Evolutionary conservation across 2,797 vertebrate species (phyloP).

Genomic region (Simalia tracyae): DNA sequence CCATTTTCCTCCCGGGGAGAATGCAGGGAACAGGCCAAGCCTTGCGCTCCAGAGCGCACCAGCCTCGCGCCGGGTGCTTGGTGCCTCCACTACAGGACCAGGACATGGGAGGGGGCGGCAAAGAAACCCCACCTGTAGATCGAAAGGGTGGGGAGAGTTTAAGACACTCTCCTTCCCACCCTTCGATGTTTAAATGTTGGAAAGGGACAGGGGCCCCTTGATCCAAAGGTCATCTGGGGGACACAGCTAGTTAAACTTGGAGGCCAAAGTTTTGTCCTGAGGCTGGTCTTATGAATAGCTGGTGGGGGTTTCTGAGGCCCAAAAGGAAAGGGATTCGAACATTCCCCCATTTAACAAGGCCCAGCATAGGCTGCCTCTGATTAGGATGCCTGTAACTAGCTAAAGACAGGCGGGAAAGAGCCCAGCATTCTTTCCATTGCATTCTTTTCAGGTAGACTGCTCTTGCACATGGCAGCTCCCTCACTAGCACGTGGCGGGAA

Average conservation of each 20-base stretch:
- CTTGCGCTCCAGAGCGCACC: not conserved
- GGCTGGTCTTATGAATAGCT: not conserved
- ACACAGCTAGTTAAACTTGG: not conserved
- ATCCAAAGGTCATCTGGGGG: not conserved
- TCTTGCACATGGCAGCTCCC: not conserved
- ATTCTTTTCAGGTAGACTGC: not conserved
- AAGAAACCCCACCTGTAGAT: not conserved
- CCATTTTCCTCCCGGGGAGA: not conserved
- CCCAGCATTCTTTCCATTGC: not conserved
- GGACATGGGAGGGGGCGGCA: not conserved
- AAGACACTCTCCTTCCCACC: not conserved
- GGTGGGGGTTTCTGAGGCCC: not conserved
- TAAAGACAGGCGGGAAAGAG: not conserved
- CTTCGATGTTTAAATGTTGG: too few species aligned
- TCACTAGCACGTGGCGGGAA: not conserved
- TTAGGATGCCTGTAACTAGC: too few species aligned
- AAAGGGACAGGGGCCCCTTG: not conserved
- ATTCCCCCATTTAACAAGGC: not conserved
- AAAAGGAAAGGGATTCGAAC: not conserved
- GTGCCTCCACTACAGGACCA: too few species aligned
- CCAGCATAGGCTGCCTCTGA: too few species aligned
- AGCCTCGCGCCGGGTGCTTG: too few species aligned
- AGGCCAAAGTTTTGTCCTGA: not conserved
- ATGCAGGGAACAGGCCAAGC: not conserved
- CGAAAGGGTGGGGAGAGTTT: not conserved